A percentile compares a stretch with the other conserved stretches of the same genome.
Conservation (phyloP, 2,113 vertebrate genomes). For the Macroglossus sobrinus region DNA sequence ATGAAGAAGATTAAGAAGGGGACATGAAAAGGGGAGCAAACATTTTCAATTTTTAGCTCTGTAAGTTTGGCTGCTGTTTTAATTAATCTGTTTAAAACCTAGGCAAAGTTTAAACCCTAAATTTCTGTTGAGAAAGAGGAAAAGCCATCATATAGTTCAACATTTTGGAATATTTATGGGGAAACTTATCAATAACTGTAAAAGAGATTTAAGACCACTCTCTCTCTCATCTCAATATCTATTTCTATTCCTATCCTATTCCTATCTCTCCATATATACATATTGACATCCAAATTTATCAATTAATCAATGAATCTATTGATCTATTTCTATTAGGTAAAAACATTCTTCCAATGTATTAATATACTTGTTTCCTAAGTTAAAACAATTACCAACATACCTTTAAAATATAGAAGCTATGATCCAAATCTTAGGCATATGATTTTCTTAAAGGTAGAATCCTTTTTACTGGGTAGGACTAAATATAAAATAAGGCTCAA, state of each 20-base stretch:
- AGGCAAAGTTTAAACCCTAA: not conserved
- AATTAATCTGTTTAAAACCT: not conserved
- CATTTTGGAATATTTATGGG: not conserved
- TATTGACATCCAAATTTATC: not conserved
- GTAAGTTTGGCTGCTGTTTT: not conserved
- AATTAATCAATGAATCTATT: not conserved
- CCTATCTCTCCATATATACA: not conserved
- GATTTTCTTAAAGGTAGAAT: not conserved
- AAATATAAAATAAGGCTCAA: not conserved
- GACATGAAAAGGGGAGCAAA: not conserved
- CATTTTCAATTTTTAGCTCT: not conserved
- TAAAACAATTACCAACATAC: not conserved
- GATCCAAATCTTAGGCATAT: not conserved
- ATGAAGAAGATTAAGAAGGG: not conserved
- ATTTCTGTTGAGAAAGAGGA: not conserved
- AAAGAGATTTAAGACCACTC: not conserved
- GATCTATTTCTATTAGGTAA: not conserved
- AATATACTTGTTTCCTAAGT: not conserved
- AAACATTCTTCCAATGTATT: not conserved
- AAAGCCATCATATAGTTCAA: not conserved
- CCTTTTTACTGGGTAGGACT: not conserved
- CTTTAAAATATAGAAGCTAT: not conserved
- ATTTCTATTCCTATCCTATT: not conserved
- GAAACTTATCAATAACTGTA: not conserved
- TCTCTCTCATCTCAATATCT: not conserved